A percentile compares a stretch with the other conserved stretches of the same genome.
Conservation (phyloP, 2,797 vertebrate genomes). For the Enteromius paludinosus region DNA sequence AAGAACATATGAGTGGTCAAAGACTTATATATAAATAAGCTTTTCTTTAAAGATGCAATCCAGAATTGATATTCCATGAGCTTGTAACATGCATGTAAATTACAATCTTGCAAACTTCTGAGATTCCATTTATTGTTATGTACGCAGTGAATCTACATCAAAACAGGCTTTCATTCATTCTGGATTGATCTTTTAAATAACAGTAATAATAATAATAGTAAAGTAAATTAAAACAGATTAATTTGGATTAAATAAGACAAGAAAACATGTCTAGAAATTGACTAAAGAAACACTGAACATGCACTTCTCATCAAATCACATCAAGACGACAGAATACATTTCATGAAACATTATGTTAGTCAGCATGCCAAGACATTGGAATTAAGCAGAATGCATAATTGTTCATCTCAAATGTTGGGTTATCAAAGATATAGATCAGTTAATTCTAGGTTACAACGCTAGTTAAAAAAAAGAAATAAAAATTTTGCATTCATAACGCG, state of each 20-base stretch:
- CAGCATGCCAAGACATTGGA: slow-evolving; percentile 1
- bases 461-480: not conserved
- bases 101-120: not conserved
- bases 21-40: not conserved
- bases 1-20: not conserved
- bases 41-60: slow-evolving; percentile 26
- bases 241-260: slow-evolving; percentile 8
- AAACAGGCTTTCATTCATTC: not conserved
- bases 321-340: not conserved
- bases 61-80: slow-evolving; percentile 10
- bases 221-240: not conserved
- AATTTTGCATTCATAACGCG: not conserved
- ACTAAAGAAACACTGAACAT: slow-evolving; percentile 13
- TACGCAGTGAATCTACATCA: not conserved
- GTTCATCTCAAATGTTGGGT: not conserved
- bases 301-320: slow-evolving; percentile 11
- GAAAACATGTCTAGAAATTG: not conserved
- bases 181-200: slow-evolving; percentile 23
- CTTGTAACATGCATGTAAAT: not conserved
- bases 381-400: not conserved
- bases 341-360: not conserved
- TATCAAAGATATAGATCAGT: not conserved
- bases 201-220: not conserved
- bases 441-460: not conserved
- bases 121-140: not conserved